Base-by-base conservation (phyloP, 2,888 invertebrate species). In the Agrypnus murinus region DNA sequence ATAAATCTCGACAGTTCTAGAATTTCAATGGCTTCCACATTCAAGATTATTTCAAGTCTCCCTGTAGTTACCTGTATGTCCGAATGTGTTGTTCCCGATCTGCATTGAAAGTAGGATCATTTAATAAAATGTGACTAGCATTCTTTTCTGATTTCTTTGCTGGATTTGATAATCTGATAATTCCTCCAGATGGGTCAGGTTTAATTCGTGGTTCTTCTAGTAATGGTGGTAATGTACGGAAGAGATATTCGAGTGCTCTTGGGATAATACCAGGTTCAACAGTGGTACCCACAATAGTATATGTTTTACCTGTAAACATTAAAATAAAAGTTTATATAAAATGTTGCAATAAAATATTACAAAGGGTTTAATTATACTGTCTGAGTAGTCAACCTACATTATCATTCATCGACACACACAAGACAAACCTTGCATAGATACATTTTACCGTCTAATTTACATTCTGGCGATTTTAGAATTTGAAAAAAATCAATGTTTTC, bases 351-450 rank as follows among this genome's bases (percentile, higher is more conserved):
- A 59, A 43, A 8, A 17, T 1, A 9, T 7, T 17, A 19, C 97
- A 97, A 0, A 96, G 94, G 65, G 95, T 95, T 0, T 95, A 95
- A 0, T 95, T 93, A 6, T 97, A 97, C 83, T 97, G 97, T 0
- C 94, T 92, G 75, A 97, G 90, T 0, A 97, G 86, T 0, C 94
- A 91, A 65, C 92, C n/a, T n/a, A n/a, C n/a, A n/a, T n/a, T n/a
- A n/a, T n/a, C n/a, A n/a, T n/a, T n/a, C n/a, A n/a, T n/a, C n/a
- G n/a, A n/a, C n/a, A n/a, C n/a, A n/a, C n/a, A n/a, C n/a, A n/a
- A n/a, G n/a, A n/a, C n/a, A n/a, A n/a, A n/a, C n/a, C n/a, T n/a
- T n/a, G n/a, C n/a, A n/a, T n/a, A n/a, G n/a, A n/a, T n/a, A n/a
- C n/a, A n/a, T n/a, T n/a, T n/a, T n/a, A n/a, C n/a, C n/a, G n/a